Evolutionary conservation across 2,113 vertebrate genomes (phyloP), one percentile per base, ranked within the genome.

Genomic region (Gymnogyps californianus): DNA sequence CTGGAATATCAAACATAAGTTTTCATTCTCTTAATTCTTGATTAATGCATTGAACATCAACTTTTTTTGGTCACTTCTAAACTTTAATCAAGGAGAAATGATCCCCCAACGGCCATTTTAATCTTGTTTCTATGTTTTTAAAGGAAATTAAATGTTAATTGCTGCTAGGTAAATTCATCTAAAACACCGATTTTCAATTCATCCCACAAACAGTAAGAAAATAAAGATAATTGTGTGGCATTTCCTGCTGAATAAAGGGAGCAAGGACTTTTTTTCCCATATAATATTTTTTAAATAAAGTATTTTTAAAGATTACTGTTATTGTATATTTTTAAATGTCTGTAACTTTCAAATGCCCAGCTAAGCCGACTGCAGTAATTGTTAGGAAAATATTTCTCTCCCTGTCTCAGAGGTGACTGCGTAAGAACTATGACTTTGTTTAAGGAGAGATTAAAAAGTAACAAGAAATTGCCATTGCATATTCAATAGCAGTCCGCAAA

Each of bases 61-160:
- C 55, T 86, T 77, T 92, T 91, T 96, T 94, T 71, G 29, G 78
- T 94, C 91, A 58, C 44, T 91, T 96, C 79, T 34, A 34, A 65
- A 95, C 87, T 95, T 95, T 93, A 93, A 94, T 97, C 93, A 94
- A 38, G 18, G 80, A 88, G 87, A 92, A 97, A 90, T 83, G 74
- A 93, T 90, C 66, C 83, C 66, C 96, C 93, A 58, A 19, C 76
- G 96, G 89, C 70, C 79, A 83, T 93, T 96, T 96, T 89, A 90
- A 88, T 96, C 88, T 94, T 97, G 81, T 93, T 95, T 95, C 93
- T 96, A 11, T 97, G 22, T 95, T 97, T 95, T 96, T 89, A 87
- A 70, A 86, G 92, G 93, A 94, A 95, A 98, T 62, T 95, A 97
- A 96, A 91, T 82, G 14, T 98, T 95, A 96, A 98, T 97, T 95